Base-by-base conservation (phyloP, 2,888 invertebrate genomes). In the Parochlus steinenii region DNA sequence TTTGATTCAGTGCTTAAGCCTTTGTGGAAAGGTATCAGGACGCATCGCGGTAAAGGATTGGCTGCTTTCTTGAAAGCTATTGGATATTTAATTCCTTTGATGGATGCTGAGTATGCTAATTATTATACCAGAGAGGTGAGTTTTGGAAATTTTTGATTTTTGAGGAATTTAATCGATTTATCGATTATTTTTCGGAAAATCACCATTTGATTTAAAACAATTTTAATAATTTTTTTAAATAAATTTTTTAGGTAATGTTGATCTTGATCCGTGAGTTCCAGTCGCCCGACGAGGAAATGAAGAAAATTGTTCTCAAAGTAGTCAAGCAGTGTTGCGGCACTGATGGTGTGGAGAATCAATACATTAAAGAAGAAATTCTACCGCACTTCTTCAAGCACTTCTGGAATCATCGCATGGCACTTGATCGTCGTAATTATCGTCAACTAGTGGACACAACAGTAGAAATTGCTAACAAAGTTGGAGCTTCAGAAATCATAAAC, bases 241-340 rank as follows among this genome's bases (percentile, higher is more conserved):
- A n/a, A n/a, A n/a, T n/a, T n/a, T n/a, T n/a, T n/a, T n/a, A n/a
- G n/a, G n/a, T 59, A 30, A 59, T 59, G 59, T 64, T 92, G 60
- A 98, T 98, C 58, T 67, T 99, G 17, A 97, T 98, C 48, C 74
- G 98, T 60, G 98, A 99, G 67, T 99, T 99, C 60, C 95, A 95
- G 62, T 97, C 97, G 38, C 98, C 98, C 1, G 98, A 99, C 58
- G 98, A 99, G 59, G 98, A 99, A 69, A 99, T 99, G 98, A 99
- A 99, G 61, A 99, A 99, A 56, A 99, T 99, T 63, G 98, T 99
- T 1, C 66, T 99, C 43, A 99, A 99, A 69, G 86, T 97, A 41
- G 98, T 99, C 40, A 99, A 99, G 58, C 98, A 99, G 62, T 99
- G 98, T 62, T 99, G 98, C 54, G 95, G 92, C 7, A 99, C 98